Evolutionary conservation across 2,797 vertebrate genomes (phyloP), one percentile per base, ranked within the genome.

Genomic region (Gouania willdenowi): DNA sequence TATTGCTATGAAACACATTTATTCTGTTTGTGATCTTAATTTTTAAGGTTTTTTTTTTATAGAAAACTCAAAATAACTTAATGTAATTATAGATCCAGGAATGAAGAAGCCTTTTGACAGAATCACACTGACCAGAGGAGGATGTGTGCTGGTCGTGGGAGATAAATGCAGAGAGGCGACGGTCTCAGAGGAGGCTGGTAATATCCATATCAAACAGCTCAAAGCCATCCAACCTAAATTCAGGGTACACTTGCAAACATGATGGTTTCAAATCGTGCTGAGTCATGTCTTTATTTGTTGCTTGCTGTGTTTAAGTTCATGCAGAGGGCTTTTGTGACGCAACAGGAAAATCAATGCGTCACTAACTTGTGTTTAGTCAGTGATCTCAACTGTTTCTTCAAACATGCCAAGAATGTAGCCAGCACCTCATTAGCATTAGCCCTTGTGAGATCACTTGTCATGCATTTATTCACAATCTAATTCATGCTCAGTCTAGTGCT

Each of bases 401-500:
- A n/a, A 51, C 58, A 40, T 47, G 13, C 30, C 12, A 33, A 42
- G 29, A 37, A 33, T 32, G 21, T 43, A 51, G 44, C 54, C 53
- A 41, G 34, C 56, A 66, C 25, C 34, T 56, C 45, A 63, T 62
- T 71, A 66, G 39, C 36, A 51, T 49, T 37, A 45, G 16, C 28
- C 40, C 47, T 55, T 49, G 37, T 56, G 38, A 51, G 23, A 57
- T 58, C 41, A 41, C 29, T 37, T 28, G 45, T 54, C 55, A 52
- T 71, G 53, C 50, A 75, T 77, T 67, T 65, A 77, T 82, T 78
- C 75, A 68, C 41, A 44, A 50, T 43, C 58, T 67, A 60, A 71
- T 67, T 69, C 43, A 39, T 24, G 61, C 75, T 42, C 58, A 63
- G 38, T 55, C 42, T 36, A 47, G 46, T 59, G 44, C 36, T 48